Conservation (phyloP, 2,888 invertebrate species). For the Agriotes lineatus region DNA sequence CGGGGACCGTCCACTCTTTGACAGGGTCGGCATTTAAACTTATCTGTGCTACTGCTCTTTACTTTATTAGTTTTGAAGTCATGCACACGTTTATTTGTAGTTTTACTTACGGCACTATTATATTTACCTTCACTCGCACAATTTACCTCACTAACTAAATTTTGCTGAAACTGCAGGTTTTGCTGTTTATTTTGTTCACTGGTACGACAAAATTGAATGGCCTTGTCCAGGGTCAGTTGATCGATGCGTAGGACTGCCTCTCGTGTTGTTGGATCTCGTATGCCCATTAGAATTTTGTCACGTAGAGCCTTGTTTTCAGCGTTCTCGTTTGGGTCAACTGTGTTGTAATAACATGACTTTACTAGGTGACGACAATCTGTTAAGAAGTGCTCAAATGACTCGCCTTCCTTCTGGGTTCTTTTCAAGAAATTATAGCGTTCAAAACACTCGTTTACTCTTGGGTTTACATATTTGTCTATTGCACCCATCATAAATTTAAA, state of each 20-base stretch:
- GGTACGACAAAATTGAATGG: conserved; percentile 47
- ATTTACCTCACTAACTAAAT: no score
- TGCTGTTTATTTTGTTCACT: conserved; percentile 45
- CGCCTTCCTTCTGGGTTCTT: conserved; percentile 47
- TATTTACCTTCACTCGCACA: not conserved
- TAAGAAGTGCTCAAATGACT: conserved; percentile 48
- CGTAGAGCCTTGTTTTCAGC: conserved; percentile 37
- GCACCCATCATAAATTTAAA: conserved; percentile 34
- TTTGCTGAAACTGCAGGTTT: conserved; percentile 19
- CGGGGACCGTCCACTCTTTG: not conserved
- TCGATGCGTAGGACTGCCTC: conserved; percentile 49
- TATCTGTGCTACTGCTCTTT: no score
- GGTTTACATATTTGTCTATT: conserved; percentile 48
- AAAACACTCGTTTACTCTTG: conserved; percentile 49
- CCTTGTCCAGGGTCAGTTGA: conserved; percentile 45
- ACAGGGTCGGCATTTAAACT: not conserved
- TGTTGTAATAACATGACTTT: conserved; percentile 22
- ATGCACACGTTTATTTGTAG: no score
- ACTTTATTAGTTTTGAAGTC: no score
- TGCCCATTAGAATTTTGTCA: conserved; percentile 48
- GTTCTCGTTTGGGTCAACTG: not conserved
- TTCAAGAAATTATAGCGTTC: conserved; percentile 49
- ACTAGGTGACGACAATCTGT: conserved; percentile 18
- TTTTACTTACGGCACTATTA: no score
- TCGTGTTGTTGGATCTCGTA: conserved; percentile 40